These are phyloP conservation scores for Dendrolimus houi DNA, from an alignment of 2,888 invertebrate genomes.

Conservation along the genomic window DNA sequence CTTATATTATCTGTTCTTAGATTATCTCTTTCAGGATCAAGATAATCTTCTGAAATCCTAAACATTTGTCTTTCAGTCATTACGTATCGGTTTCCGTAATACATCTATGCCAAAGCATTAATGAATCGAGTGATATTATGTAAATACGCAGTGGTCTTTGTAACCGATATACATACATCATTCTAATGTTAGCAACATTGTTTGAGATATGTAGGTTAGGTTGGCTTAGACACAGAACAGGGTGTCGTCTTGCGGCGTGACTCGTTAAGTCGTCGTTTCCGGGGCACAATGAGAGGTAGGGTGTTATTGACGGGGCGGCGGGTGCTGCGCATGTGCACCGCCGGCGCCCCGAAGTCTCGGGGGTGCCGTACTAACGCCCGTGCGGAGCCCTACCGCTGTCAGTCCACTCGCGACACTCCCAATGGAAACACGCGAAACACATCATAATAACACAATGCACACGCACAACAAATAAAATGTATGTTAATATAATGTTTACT, in stretches of 20 bases:
- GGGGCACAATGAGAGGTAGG: conserved; percentile 64
- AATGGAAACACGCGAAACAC: conserved; percentile 33
- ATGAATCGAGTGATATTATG: no score
- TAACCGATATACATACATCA: not conserved
- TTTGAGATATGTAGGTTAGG: conserved; percentile 25
- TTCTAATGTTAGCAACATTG: conserved; percentile 13
- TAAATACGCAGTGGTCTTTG: no score
- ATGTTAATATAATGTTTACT: conserved; percentile 17
- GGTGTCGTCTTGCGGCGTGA: conserved; percentile 60
- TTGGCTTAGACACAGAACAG: conserved; percentile 28
- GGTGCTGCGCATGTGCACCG: conserved; percentile 61
- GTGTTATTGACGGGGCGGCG: conserved; percentile 63
- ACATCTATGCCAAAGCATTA: no score
- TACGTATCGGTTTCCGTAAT: no score
- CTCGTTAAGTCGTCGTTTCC: conserved; percentile 68
- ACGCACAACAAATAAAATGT: conserved; percentile 32
- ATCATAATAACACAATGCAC: conserved; percentile 28
- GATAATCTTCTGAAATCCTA: no score
- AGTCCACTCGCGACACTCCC: conserved; percentile 51
- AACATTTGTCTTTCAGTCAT: no score
- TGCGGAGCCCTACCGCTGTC: conserved; percentile 45
- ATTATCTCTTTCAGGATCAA: no score
- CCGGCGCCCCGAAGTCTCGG: conserved; percentile 68
- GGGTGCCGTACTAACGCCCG: conserved; percentile 57
- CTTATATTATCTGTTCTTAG: no score